Conservation (phyloP, 1,140 invertebrate genomes). For the Drosophila tropicalis region DNA sequence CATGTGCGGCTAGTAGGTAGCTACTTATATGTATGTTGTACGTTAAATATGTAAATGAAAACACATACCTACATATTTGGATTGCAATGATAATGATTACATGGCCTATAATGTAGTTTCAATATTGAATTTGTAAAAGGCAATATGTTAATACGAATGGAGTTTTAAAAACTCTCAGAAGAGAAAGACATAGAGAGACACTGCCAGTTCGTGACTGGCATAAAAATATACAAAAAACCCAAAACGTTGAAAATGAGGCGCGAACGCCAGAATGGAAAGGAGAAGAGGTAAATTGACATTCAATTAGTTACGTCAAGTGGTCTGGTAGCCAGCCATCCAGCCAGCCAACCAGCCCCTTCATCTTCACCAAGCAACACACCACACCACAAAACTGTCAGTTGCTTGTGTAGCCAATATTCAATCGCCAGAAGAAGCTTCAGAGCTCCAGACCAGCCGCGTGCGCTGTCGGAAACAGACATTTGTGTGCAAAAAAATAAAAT, state of each 20-base stretch:
- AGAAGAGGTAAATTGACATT: conserved; percentile 59
- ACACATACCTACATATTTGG: conserved; percentile 25
- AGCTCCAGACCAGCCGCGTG: neutral
- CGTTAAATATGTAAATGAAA: neutral
- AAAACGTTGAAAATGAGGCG: conserved; percentile 39
- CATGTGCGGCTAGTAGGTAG: neutral
- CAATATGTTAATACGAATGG: conserved; percentile 55
- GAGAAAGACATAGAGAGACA: conserved; percentile 22
- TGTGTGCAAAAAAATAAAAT: conserved; percentile 54
- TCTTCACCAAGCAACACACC: neutral
- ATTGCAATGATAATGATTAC: conserved; percentile 34
- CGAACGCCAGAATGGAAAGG: conserved; percentile 20
- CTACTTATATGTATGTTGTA: neutral
- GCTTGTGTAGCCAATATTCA: conserved; percentile 21
- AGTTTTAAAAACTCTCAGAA: conserved; percentile 20
- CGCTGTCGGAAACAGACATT: conserved; percentile 60
- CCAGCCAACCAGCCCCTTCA: neutral
- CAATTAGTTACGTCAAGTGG: conserved; percentile 53
- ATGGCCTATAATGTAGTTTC: conserved; percentile 53
- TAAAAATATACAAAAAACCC: conserved; percentile 16
- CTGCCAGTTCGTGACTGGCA: conserved; percentile 42
- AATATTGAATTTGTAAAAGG: conserved; percentile 56
- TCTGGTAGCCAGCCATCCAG: conserved; percentile 14
- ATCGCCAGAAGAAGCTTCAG: conserved; percentile 3
- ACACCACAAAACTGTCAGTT: conserved; percentile 2